These are phyloP conservation scores for Tyto alba DNA, from an alignment of 2,113 vertebrate genomes.

Conservation along the genomic window DNA sequence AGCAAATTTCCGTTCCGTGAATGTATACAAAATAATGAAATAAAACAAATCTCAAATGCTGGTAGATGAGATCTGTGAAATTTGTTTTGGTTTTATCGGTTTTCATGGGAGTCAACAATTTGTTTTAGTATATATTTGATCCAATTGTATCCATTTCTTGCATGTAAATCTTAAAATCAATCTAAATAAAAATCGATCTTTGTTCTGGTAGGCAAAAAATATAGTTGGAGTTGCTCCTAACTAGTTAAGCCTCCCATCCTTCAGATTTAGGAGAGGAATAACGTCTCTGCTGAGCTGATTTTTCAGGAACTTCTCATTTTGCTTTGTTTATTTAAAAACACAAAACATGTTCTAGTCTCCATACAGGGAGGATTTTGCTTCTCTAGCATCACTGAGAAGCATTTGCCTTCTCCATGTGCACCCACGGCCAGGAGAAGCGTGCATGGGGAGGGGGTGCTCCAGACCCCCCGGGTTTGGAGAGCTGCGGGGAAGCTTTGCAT, in stretches of 20 bases:
- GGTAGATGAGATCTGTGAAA: conserved; percentile 75
- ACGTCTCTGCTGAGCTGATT: conserved; percentile 75
- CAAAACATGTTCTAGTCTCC: conserved; percentile 67
- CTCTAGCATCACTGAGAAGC: conserved; percentile 52
- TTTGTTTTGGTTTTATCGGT: conserved; percentile 76
- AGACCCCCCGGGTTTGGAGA: conserved; percentile 21
- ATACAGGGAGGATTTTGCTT: conserved; percentile 66
- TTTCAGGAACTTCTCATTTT: conserved; percentile 80
- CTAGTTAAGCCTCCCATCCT: conserved; percentile 55
- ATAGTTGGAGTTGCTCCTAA: conserved; percentile 53
- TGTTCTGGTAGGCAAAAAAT: conserved; percentile 65
- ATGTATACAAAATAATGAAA: conserved; percentile 73
- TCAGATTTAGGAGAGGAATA: conserved; percentile 51
- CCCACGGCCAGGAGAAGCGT: not conserved
- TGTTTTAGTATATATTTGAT: conserved; percentile 82
- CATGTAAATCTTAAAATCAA: conserved; percentile 84
- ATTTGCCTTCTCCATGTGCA: conserved; percentile 73
- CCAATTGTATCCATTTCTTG: conserved; percentile 79
- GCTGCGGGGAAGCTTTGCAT: conserved; percentile 75
- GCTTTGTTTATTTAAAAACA: conserved; percentile 46
- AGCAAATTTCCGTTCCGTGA: conserved; percentile 70
- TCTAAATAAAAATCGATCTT: conserved; percentile 82
- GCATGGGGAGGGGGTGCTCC: not conserved
- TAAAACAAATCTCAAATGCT: conserved; percentile 73
- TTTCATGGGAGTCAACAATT: conserved; percentile 79